These are phyloP conservation scores for Neolamprologus sp. DNA, from an alignment of 2,113 vertebrate species.

Conservation along the genomic window DNA sequence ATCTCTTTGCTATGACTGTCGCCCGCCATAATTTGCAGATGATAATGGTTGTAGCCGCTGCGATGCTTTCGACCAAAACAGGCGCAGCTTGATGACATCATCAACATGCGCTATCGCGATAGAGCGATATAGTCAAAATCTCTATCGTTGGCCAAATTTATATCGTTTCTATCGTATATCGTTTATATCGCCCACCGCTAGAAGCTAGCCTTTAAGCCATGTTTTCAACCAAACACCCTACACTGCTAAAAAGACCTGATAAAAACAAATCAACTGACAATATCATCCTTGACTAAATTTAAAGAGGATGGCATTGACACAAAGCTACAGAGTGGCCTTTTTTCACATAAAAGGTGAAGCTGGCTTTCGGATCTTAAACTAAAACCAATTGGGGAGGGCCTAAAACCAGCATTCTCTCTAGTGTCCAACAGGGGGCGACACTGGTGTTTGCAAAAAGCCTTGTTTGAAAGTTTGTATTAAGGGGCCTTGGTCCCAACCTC, in stretches of 20 bases:
- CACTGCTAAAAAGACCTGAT: neutral
- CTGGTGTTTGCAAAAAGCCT: neutral
- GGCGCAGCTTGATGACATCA: too few relatives aligned
- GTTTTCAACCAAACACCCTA: neutral
- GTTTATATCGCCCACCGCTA: too few relatives aligned
- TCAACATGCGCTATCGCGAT: too few relatives aligned
- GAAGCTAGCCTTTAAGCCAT: neutral
- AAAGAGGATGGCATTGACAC: neutral
- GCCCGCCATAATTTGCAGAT: rapidly evolving
- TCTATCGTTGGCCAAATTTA: too few relatives aligned
- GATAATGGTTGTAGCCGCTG: rapidly evolving
- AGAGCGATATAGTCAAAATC: too few relatives aligned
- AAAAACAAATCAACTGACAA: neutral
- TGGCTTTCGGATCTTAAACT: neutral
- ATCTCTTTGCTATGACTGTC: too few relatives aligned
- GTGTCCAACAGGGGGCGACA: neutral
- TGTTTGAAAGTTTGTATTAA: neutral
- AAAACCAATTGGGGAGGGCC: neutral
- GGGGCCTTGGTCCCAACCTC: neutral
- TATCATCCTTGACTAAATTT: neutral
- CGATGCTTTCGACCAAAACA: too few relatives aligned
- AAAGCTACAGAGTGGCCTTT: neutral
- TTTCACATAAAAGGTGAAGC: neutral
- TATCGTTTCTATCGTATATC: too few relatives aligned
- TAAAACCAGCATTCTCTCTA: neutral